A percentile compares a stretch with the other conserved stretches of the same genome.
These are phyloP conservation scores for Drosophila formosana DNA, from an alignment of 2,888 invertebrate species.

Conservation along the genomic window DNA sequence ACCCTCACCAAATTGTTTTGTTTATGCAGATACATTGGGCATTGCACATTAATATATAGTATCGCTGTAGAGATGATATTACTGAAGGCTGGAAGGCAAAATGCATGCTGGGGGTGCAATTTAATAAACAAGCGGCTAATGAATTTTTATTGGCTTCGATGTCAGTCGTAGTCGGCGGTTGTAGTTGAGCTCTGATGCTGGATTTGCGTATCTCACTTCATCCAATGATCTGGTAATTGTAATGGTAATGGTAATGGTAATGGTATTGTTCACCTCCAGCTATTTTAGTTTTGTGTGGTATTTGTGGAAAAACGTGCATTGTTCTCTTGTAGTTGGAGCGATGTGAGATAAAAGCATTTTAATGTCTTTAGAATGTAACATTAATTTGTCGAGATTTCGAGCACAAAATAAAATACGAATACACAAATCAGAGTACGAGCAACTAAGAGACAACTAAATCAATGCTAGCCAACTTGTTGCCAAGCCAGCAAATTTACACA, in stretches of 20 bases:
- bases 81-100: not conserved
- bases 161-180: slow-evolving; percentile 4
- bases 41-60: not conserved
- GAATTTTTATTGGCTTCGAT: slow-evolving; percentile 50
- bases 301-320: slow-evolving; percentile 35
- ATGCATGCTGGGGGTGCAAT: slow-evolving; percentile 49
- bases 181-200: slow-evolving; percentile 14
- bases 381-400: slow-evolving; percentile 27
- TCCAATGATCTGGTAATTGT: slow-evolving; percentile 10
- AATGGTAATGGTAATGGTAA: slow-evolving; percentile 7
- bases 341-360: slow-evolving; percentile 67
- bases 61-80: slow-evolving; percentile 6
- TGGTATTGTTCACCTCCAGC: slow-evolving; percentile 5
- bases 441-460: slow-evolving; percentile 27
- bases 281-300: not conserved
- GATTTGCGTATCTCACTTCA: slow-evolving; percentile 13
- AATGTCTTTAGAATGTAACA: slow-evolving; percentile 75
- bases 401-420: slow-evolving; percentile 16
- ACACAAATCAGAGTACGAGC: slow-evolving; percentile 1
- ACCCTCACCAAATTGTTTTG: slow-evolving; percentile 49
- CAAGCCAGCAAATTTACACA: slow-evolving; percentile 9
- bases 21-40: slow-evolving; percentile 39
- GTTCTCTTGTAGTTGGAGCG: slow-evolving; percentile 18
- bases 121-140: slow-evolving; percentile 47
- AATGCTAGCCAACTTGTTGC: slow-evolving; percentile 11